These are phyloP conservation scores for Tuta absoluta DNA, from an alignment of 2,888 invertebrate species.

Conservation along the genomic window DNA sequence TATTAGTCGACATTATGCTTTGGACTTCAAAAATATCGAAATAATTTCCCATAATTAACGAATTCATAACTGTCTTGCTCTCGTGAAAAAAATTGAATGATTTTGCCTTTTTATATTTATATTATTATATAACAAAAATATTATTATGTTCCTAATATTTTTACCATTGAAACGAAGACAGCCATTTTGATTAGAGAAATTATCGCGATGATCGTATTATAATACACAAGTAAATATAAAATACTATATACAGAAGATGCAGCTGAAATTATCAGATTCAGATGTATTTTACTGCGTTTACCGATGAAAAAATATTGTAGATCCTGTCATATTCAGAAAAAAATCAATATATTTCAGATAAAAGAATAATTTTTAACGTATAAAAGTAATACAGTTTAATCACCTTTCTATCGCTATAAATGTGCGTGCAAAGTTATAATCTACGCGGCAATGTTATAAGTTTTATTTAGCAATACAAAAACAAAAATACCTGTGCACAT, in stretches of 20 bases:
- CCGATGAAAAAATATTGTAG: background rate
- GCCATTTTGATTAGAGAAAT: background rate
- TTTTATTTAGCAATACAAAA: too few relatives aligned
- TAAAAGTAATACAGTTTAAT: too few relatives aligned
- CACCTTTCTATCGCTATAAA: too few relatives aligned
- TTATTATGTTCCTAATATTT: background rate
- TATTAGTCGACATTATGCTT: background rate
- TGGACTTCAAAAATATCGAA: background rate
- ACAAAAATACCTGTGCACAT: too few relatives aligned
- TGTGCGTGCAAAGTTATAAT: too few relatives aligned
- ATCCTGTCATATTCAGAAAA: background rate
- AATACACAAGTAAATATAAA: slow-evolving; percentile 57
- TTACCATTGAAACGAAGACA: background rate
- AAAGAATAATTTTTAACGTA: too few relatives aligned
- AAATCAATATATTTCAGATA: background rate
- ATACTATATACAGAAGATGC: slow-evolving; percentile 62
- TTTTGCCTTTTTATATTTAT: too few relatives aligned
- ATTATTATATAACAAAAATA: too few relatives aligned
- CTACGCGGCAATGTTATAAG: too few relatives aligned
- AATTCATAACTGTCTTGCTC: slow-evolving; percentile 33
- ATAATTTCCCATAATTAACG: background rate
- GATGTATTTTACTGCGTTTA: background rate
- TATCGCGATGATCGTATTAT: background rate
- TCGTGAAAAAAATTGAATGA: too few relatives aligned
- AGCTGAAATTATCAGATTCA: slow-evolving; percentile 18